Evolutionary conservation across 2,888 invertebrate species (phyloP).

Genomic region (Drosophila pseudotakahashii): DNA sequence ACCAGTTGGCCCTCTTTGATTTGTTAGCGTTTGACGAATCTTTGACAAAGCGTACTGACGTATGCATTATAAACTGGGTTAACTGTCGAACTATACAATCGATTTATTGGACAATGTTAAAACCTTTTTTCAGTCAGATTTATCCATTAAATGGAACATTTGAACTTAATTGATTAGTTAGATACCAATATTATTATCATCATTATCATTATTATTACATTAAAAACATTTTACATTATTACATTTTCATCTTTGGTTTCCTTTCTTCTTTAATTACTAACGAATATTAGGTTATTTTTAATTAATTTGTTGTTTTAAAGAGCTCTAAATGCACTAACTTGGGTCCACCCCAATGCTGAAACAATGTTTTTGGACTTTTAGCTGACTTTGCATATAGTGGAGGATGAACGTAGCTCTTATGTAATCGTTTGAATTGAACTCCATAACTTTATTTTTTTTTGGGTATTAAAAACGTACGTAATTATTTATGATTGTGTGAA

Average conservation of each 20-base stretch:
- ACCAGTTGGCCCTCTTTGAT: slow-evolving; percentile 1
- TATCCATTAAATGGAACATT: no score
- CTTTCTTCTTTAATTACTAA: no score
- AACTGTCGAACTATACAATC: not conserved
- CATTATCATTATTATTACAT: no score
- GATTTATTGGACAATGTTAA: not conserved
- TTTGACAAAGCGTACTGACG: not conserved
- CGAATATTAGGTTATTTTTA: no score
- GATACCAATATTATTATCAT: no score
- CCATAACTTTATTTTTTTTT: not conserved
- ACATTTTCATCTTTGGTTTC: no score
- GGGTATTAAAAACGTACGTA: not conserved
- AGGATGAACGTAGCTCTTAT: not conserved
- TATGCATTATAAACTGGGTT: slow-evolving; percentile 2
- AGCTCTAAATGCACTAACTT: no score
- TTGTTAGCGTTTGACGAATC: not conserved
- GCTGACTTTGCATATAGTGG: not conserved
- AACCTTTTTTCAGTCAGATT: no score
- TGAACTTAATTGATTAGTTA: no score
- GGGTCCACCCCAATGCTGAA: not conserved
- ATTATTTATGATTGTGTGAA: not conserved
- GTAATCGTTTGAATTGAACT: not conserved
- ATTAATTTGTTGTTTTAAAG: no score
- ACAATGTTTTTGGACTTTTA: not conserved
- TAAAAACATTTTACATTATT: no score